Evolutionary conservation across 2,113 vertebrate species (phyloP), one percentile per base, ranked within the genome.

Genomic region (Syngnathus typhle): DNA sequence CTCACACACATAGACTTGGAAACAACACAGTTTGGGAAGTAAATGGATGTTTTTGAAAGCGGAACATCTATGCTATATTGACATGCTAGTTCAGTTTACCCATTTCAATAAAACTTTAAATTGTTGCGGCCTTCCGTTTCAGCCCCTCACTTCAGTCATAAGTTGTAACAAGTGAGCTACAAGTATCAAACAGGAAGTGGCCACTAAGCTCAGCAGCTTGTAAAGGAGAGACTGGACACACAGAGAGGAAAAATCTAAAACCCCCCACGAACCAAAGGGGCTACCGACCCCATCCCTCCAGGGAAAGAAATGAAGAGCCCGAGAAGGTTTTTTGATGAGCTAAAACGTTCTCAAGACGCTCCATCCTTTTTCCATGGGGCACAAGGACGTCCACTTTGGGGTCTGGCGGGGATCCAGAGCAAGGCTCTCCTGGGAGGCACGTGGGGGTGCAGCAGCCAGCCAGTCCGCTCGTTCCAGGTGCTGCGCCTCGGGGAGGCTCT

Each of bases 231-330:
- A 47, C 44, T 47, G 44, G 15, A 47, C 13, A 16, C 44, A 47
- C 44, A 47, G 44, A 46, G 13, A 47, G 44, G 15, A 2, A 18
- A 47, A 6, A 47, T 18, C 15, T 6, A 18, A 47, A 16, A 47
- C 18, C 44, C 44, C 44, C 44, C 1, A 47, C 6, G 27, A 2
- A 15, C 6, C 1, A 55, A 55, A 23, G 10, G 21, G 12, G 23
- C 11, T 32, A 91, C 89, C 89, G 88, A 89, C 89, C 89, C 81
- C 81, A 73, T 84, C 89, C 88, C 79, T 79, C 84, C 64, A 68
- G 83, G 80, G 80, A 79, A 71, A 79, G 23, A 71, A 80, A 79
- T 82, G 82, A 83, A 75, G 81, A 74, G 67, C 60, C 49, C 64
- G 72, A 61, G 72, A 68, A 67, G 70, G 36, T 13, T 27, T 56